A percentile compares a stretch with the other conserved stretches of the same genome.
These are phyloP conservation scores for Julus scanicus DNA, from an alignment of 2,888 invertebrate genomes.

Conservation along the genomic window DNA sequence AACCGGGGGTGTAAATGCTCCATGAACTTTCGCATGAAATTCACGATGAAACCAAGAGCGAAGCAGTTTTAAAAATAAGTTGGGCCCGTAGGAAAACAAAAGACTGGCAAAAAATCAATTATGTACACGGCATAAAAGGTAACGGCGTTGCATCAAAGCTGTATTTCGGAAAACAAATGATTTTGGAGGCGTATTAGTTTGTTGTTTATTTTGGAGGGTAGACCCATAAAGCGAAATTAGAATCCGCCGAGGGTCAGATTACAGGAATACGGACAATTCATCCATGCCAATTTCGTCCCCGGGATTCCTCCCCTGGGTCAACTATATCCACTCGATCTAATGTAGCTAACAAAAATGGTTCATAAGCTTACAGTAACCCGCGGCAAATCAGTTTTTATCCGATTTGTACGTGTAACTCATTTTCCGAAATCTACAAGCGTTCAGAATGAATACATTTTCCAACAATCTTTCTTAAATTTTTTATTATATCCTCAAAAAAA, in stretches of 20 bases:
- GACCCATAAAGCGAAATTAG: neutral
- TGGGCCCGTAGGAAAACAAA: slow-evolving; percentile 27
- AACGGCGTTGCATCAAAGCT: slow-evolving; percentile 11
- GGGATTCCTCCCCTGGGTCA: neutral
- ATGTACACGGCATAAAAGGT: slow-evolving; percentile 33
- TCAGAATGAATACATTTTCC: too few species aligned
- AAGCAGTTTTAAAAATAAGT: slow-evolving; percentile 27
- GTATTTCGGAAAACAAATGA: neutral
- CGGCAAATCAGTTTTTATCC: neutral
- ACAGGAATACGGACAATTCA: neutral
- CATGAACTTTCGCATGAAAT: neutral
- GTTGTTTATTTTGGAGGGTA: neutral
- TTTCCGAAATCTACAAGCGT: too few species aligned
- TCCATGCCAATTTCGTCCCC: neutral
- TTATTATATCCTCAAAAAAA: too few species aligned
- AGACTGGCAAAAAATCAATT: slow-evolving; percentile 18
- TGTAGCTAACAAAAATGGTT: neutral
- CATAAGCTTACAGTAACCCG: neutral
- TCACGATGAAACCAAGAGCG: neutral
- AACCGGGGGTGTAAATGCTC: slow-evolving; percentile 21
- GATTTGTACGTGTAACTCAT: too few species aligned
- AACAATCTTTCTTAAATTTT: too few species aligned
- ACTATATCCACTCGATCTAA: neutral
- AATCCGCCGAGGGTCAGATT: neutral
- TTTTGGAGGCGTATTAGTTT: slow-evolving; percentile 23